Evolutionary conservation across 2,797 vertebrate species (phyloP).

Genomic region (Poeciliopsis gracilis): DNA sequence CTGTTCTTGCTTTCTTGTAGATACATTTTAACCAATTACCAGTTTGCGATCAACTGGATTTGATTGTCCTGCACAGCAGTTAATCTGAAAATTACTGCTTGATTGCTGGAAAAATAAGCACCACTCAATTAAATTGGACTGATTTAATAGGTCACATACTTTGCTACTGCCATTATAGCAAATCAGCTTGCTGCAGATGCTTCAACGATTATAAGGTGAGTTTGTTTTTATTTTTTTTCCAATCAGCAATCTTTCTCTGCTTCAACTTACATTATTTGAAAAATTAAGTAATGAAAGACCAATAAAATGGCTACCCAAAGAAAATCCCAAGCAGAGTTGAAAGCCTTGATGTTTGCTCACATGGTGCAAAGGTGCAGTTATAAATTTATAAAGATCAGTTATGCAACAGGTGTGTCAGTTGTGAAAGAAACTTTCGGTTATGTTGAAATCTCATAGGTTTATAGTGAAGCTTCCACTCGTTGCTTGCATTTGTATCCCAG

Average conservation of each 20-base stretch:
- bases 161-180: neutral
- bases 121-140: neutral
- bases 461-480: neutral
- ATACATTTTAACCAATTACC: neutral
- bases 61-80: neutral
- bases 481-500: neutral
- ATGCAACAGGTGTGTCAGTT: neutral
- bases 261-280: neutral
- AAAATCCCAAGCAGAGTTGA: neutral
- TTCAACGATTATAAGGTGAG: neutral
- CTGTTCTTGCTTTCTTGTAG: neutral
- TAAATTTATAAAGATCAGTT: neutral
- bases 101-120: neutral
- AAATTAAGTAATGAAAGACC: neutral
- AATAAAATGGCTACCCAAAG: neutral
- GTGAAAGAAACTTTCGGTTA: neutral
- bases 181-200: neutral
- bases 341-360: neutral
- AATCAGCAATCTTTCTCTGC: neutral
- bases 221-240: neutral
- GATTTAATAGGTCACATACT: neutral
- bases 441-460: neutral
- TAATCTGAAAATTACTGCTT: neutral
- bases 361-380: neutral
- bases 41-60: neutral